phyloP scores from a whole-genome alignment of 2,888 invertebrate species.

The Schizaphis graminum region DNA sequence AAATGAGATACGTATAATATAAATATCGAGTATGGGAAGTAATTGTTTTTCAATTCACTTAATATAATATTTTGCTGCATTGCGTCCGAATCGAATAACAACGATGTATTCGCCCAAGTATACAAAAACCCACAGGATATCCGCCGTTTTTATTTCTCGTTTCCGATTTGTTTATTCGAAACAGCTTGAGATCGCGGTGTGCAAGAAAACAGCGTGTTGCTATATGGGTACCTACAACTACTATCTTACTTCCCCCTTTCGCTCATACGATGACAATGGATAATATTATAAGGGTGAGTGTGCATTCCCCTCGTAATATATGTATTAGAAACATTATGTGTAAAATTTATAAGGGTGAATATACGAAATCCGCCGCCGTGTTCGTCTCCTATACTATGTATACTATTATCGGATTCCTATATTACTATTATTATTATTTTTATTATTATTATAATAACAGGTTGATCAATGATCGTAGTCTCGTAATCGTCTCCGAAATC shows the following conservation, averaged over 20 bases:
- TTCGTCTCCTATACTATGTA: neutral
- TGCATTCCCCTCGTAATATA: constrained; percentile 18
- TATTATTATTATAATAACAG: constrained; percentile 29
- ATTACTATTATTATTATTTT: neutral
- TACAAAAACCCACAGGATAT: constrained; percentile 62
- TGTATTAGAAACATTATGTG: neutral
- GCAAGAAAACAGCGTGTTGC: neutral
- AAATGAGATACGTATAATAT: neutral
- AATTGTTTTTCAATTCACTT: neutral
- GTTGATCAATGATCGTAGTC: constrained; percentile 7
- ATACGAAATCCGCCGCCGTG: neutral
- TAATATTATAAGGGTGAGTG: constrained; percentile 15
- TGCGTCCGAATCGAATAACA: neutral
- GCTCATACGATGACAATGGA: constrained; percentile 31
- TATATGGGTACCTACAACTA: neutral
- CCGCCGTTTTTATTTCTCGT: constrained; percentile 41
- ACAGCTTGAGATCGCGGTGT: constrained; percentile 50
- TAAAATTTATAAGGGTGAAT: neutral
- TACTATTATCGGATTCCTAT: neutral
- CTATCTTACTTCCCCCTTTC: constrained; percentile 51
- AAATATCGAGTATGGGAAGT: neutral
- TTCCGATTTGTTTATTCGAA: constrained; percentile 53
- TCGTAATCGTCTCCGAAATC: constrained; percentile 1
- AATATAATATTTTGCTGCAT: neutral
- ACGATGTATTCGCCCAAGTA: constrained; percentile 1